Base-by-base conservation (phyloP, 1,140 invertebrate genomes). In the Drosophila kohkoa region DNA sequence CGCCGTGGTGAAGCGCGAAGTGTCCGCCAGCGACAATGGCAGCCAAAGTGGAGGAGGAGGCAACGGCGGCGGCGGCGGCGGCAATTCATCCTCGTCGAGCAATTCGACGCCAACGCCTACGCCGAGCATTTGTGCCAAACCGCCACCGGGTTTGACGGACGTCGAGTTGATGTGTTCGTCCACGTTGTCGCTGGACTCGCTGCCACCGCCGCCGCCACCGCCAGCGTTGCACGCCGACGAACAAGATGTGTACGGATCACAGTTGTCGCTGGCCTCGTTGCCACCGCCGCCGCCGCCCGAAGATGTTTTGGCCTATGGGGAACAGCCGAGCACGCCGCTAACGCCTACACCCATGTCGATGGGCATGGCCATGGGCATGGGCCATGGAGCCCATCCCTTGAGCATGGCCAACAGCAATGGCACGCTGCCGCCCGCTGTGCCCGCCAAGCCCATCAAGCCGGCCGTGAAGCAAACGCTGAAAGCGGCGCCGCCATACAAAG, bases 181-280 rank as follows among this genome's bases (percentile, higher is more conserved):
- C 0, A 96, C 95, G n/a, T 92, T 96, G 1, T 96, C 96, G 13
- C 89, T 97, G 43, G 95, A 96, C 59, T 96, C 95, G 7, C 82
- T 97, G 55, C 96, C 96, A 1, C 96, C 96, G 10, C 96, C 96
- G 1, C 96, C 96, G 1, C 96, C 96, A 2, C 95, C 95, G 0
- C 93, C 94, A 1, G 95, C 96, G 51, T 79, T 95, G 5, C 94
- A 94, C 1, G 83, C 93, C 6, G 94, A 94, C 62, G 93, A 94
- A 10, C 94, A 94, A 2, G 95, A 96, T 73, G 93, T 96, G 0
- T 94, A 94, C 11, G 96, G 95, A 1, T 96, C 96, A 0, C 95
- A 95, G 77, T 90, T 96, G 25, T 95, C 95, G 48, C 78, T 95
- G 7, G 94, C 94, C 30, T 96, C 95, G 3, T 90, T 96, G 2